Conservation (phyloP, 2,888 invertebrate species). For the Andrena flavipes region DNA sequence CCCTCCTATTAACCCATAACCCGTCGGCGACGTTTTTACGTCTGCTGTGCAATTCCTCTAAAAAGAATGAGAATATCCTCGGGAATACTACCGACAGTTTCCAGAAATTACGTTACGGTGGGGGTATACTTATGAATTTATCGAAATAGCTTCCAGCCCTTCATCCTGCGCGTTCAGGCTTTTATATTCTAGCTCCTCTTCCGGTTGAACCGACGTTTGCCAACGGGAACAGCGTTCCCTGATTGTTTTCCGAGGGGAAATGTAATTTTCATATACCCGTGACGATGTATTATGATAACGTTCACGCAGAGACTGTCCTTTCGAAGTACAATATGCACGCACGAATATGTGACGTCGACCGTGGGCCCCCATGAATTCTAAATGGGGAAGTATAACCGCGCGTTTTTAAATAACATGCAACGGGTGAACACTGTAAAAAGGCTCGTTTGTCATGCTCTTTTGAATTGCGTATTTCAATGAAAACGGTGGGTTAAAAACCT, state of each 20-base stretch:
- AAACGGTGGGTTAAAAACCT: conserved; percentile 4
- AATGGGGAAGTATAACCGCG: neutral
- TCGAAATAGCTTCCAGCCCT: conserved; percentile 33
- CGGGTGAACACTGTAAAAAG: conserved; percentile 25
- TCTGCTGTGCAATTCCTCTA: conserved; percentile 32
- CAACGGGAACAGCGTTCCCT: neutral
- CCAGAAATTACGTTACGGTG: conserved; percentile 28
- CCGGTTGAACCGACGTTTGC: neutral
- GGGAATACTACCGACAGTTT: conserved; percentile 42
- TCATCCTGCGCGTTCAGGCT: neutral
- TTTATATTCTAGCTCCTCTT: neutral
- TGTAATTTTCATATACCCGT: conserved; percentile 5
- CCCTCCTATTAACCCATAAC: conserved; percentile 59
- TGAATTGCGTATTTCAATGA: conserved; percentile 42
- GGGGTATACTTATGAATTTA: conserved; percentile 46
- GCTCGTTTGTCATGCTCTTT: conserved; percentile 38
- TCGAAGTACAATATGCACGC: neutral
- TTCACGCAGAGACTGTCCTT: neutral
- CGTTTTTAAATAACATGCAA: conserved; percentile 25
- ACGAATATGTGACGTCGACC: conserved; percentile 8
- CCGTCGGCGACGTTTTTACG: conserved; percentile 54
- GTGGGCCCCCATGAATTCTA: neutral
- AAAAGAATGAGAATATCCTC: conserved; percentile 35
- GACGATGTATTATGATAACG: conserved; percentile 10
- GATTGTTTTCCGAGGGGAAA: conserved; percentile 19